Percentiles rank a stretch among this genome's conserved stretches.
Conservation (phyloP, 1,140 invertebrate genomes). For the Meloidogyne floridensis region DNA sequence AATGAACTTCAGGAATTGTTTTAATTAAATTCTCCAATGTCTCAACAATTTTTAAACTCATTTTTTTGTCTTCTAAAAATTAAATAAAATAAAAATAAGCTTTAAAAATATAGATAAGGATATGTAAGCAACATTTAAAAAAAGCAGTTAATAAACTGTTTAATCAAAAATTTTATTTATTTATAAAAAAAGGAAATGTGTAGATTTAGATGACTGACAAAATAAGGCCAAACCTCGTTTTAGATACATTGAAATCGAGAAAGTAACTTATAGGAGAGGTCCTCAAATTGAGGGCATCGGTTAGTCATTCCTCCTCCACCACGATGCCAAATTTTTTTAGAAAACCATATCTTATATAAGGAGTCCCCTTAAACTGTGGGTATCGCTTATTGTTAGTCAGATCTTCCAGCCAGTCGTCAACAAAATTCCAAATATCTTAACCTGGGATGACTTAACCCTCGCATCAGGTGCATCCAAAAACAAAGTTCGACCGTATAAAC, state of each 20-base stretch:
- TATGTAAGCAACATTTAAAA: neutral
- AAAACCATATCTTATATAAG: no score
- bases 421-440: no score
- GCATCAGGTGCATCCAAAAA: no score
- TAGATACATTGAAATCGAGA: neutral
- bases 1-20: constrained; percentile 46
- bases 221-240: neutral
- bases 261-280: no score
- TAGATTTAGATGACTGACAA: no score
- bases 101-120: neutral
- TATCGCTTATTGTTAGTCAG: no score
- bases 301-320: no score
- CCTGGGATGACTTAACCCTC: no score
- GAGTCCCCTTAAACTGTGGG: no score
- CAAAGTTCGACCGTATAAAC: neutral
- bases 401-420: no score
- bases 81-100: constrained; percentile 25
- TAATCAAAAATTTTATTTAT: neutral
- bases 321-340: no score
- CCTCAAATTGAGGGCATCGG: no score
- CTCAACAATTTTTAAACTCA: constrained; percentile 42
- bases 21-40: constrained; percentile 43
- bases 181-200: neutral
- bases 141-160: neutral
- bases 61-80: constrained; percentile 3